Evolutionary conservation across 2,113 vertebrate species (phyloP), one percentile per base, ranked within the genome.

Genomic region (Sebastes fasciatus): DNA sequence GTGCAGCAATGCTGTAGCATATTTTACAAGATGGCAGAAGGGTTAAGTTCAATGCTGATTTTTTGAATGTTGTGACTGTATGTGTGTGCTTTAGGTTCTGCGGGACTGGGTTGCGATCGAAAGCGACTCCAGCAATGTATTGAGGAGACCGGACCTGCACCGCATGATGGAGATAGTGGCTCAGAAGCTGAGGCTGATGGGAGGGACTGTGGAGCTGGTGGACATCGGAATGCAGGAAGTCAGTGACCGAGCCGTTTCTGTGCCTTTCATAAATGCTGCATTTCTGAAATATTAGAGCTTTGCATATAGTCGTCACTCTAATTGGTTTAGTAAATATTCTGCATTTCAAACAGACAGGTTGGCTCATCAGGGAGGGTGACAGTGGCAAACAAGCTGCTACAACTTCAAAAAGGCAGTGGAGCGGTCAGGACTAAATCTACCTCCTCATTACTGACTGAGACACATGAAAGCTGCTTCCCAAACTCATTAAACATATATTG

Each of bases 21-120:
- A 21, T 34, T 21, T 43, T 13, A 73, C 23, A 72, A 5, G 16
- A 65, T 40, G 26, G 63, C 49, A 54, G 19, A 43, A 19, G 40
- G 34, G 45, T 45, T 5, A 6, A 19, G 17, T 8, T 19, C 52
- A 0, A 1, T 8, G 51, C 46, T 1, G 45, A 4, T 74, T 10
- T 17, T 66, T 16, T 66, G 19, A 63, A 5, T 34, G 8, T 63
- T 80, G 65, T 83, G 62, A 63, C 26, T 60, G 34, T 45, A 14
- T 66, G 13, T 79, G 17, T 84, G 55, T 64, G 9, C 63, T 58
- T 65, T 55, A 99, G 98, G 87, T 69, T 10, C 96, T 99, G 23
- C 90, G 94, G 48, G 94, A 97, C 12, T 99, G 98, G 98, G 93
- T 98, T 74, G 95, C 96, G 0, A 86, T 99, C 1, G 93, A 97